Conservation (phyloP, 2,113 vertebrate species). For the Ophiodon elongatus region DNA sequence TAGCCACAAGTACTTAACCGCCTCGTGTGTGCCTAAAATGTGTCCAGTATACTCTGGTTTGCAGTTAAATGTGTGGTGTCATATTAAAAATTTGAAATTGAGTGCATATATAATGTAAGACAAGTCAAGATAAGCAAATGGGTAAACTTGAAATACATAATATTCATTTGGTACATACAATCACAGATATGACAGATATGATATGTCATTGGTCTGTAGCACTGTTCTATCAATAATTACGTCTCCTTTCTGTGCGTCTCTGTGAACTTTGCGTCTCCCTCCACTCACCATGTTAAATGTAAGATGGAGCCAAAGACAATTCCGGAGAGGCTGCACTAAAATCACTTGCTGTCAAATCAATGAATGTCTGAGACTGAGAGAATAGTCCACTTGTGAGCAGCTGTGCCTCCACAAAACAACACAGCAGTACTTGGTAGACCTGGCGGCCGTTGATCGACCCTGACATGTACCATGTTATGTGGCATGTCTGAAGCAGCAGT, state of each 20-base stretch:
- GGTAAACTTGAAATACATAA: slow-evolving; percentile 12
- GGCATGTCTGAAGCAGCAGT: slow-evolving; percentile 64
- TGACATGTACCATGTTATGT: slow-evolving; percentile 69
- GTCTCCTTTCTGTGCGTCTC: slow-evolving; percentile 28
- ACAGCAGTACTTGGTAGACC: slow-evolving; percentile 35
- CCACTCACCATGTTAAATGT: slow-evolving; percentile 57
- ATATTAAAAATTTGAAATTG: not conserved
- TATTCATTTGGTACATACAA: slow-evolving; percentile 20
- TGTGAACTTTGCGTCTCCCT: slow-evolving; percentile 44
- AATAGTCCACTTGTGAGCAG: slow-evolving; percentile 68
- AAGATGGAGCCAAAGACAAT: slow-evolving; percentile 57
- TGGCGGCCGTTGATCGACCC: slow-evolving; percentile 59
- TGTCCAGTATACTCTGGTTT: not conserved
- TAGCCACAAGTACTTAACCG: slow-evolving; percentile 15
- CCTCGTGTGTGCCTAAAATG: not conserved
- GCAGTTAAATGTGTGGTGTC: not conserved
- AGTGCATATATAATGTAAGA: too few species aligned
- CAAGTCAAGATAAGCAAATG: slow-evolving; percentile 5
- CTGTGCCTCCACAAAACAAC: slow-evolving; percentile 51
- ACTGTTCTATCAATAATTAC: slow-evolving; percentile 32
- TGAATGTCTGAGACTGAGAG: slow-evolving; percentile 63
- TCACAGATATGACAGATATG: slow-evolving; percentile 10
- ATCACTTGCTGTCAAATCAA: slow-evolving; percentile 74
- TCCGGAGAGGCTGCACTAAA: slow-evolving; percentile 63
- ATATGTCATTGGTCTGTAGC: slow-evolving; percentile 38